Evolutionary conservation across 2,113 vertebrate species (phyloP), one percentile per base, ranked within the genome.

Genomic region (Vicugna pacos): DNA sequence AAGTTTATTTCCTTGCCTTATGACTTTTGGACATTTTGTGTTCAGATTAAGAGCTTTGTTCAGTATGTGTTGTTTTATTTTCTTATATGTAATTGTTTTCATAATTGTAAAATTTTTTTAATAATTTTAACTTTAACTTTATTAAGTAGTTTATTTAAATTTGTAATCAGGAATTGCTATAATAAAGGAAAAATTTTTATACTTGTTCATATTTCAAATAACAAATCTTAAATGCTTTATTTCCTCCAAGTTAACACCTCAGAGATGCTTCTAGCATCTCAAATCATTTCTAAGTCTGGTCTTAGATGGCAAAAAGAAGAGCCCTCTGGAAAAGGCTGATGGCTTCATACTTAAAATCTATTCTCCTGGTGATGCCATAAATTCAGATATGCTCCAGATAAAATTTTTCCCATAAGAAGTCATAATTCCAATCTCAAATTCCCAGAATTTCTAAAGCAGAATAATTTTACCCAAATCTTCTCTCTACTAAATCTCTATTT

Each of bases 381-480:
- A 87, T 62, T 87, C 75, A 82, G 50, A 52, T 75, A n/a, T 24
- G 65, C 38, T 75, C 38, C 73, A 86, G 75, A 6, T 58, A 75
- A 75, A 80, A 65, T 42, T 80, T 91, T 20, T 72, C 56, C 58
- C 19, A 9, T 30, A 91, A 65, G 48, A 87, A 69, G 15, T 58
- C 12, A 50, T 73, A 91, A 77, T 22, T 65, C 30, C 26, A 81
- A 9, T 24, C 26, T 35, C 15, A 94, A 67, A 19, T 48, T 96
- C n/a, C 67, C 26, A 52, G 16, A 87, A 87, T 87, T 82, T 82
- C 67, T 87, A 82, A 86, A 82, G 60, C 11, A 46, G 65, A 90
- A 50, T 58, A 75, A 94, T 20, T 96, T 67, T 60, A 52, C 75
- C 50, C 56, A 91, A 75, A 75, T 72, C 8, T 89, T 35, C 92